Percentiles rank a stretch among this genome's conserved stretches.
These are phyloP conservation scores for Netelia fuscicornis DNA, from an alignment of 2,888 invertebrate species.

Conservation along the genomic window DNA sequence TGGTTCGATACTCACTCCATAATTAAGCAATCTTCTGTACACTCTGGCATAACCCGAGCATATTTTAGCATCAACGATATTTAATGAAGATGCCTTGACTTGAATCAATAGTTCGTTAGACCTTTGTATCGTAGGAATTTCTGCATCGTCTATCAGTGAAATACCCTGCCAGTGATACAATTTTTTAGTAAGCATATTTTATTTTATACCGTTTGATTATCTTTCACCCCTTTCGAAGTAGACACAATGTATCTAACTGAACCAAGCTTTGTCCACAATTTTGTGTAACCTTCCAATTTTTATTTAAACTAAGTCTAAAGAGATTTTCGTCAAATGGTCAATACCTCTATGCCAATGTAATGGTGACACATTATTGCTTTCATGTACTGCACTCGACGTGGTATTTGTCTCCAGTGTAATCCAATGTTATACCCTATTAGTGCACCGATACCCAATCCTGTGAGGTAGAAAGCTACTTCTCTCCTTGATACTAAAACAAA, in stretches of 20 bases:
- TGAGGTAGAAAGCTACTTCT: slow-evolving; percentile 84
- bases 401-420: slow-evolving; percentile 78
- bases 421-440: slow-evolving; percentile 84
- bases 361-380: slow-evolving; percentile 85
- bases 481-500: slow-evolving; percentile 82
- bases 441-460: slow-evolving; percentile 84
- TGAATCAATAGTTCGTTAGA: slow-evolving; percentile 87
- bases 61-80: slow-evolving; percentile 87
- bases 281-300: not conserved
- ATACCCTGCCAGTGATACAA: slow-evolving; percentile 84
- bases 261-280: no score
- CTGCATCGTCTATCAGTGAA: slow-evolving; percentile 86
- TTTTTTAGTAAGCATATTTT: not conserved
- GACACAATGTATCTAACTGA: no score
- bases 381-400: slow-evolving; percentile 84
- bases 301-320: not conserved
- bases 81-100: slow-evolving; percentile 88
- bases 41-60: slow-evolving; percentile 86
- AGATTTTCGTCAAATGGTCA: not conserved
- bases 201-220: not conserved
- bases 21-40: slow-evolving; percentile 84
- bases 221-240: no score
- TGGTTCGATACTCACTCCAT: slow-evolving; percentile 77
- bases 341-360: slow-evolving; percentile 85
- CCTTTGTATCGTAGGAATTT: slow-evolving; percentile 85